Base-by-base conservation (phyloP, 2,113 vertebrate genomes). In the Colaptes auratus region DNA sequence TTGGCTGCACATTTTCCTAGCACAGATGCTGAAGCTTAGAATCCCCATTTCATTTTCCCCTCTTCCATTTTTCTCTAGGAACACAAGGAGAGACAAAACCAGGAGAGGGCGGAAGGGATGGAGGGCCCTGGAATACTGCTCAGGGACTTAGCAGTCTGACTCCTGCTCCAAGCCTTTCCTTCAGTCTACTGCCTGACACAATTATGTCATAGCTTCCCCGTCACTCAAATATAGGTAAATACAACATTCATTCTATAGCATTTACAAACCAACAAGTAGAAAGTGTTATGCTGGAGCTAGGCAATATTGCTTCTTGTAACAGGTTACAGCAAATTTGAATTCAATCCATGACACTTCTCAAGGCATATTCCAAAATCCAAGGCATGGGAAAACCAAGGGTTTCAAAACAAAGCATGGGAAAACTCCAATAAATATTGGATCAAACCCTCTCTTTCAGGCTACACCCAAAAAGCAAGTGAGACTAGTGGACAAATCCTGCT, bases 341-440 rank as follows among this genome's bases (percentile, higher is more conserved):
- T 52, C 50, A 52, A 52, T 9, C 50, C 50, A 24, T 52, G 21
- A 52, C 23, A 52, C 50, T 52, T 52, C 23, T 52, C 50, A 92
- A 90, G 55, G n/a, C n/a, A 77, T 60, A 36, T 27, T 69, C 33
- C 25, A 36, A 78, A 90, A 94, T 30, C 52, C 42, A 72, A 74
- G 65, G 80, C 66, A 92, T 35, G 50, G 76, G 70, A 92, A 93
- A 74, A 58, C 44, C 30, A 81, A 81, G 11, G 17, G 67, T 92
- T 92, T 95, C 77, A 73, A 59, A 96, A 92, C 31, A 52, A 91
- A 95, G 46, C 1, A 7, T 63, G 72, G 79, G 90, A 95, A 90
- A 36, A 17, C 25, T 58, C 80, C 83, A 60, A 78, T 27, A 95
- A 91, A 77, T 86, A 92, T 46, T 36, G 53, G 31, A 66, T 88